Base-by-base conservation (phyloP, 2,888 invertebrate species). In the Dioctria rufipes region DNA sequence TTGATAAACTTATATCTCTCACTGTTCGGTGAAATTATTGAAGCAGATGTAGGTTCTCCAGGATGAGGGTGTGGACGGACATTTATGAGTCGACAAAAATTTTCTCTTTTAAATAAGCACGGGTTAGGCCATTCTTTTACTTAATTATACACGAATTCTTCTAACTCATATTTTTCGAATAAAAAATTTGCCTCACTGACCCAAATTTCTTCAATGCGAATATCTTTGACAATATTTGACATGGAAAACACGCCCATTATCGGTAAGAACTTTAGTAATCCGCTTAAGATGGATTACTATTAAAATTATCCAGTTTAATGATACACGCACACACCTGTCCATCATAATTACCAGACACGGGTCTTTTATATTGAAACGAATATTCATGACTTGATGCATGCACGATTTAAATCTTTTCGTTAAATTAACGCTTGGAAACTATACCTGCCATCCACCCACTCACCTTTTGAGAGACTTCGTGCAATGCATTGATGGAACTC, bases 391-490 rank as follows among this genome's bases (percentile, higher is more conserved):
- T 40, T 65, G 65, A 42, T 65, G 42, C 11, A 42, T 65, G 67
- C 46, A 46, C 43, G 67, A 46, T n/a, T 67, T 25, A 13, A 67
- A 67, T 67, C 39, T 46, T 73, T 58, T 73, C 46, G 71, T 73
- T 58, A 42, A 54, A 73, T 73, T 73, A 42, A n/a, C 58, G 58
- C 13, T 37, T 13, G 54, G 54, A 49, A 42, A 40, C 40, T 1
- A 54, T 13, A 37, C 25, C 25, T 25, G 25, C 2, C 25, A 25
- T 25, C 25, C 25, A 25, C 58, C 73, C 73, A 58, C 73, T 58
- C 73, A 73, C 71, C 58, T 40, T 11, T 13, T 66, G 3, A 13
- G 13, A 66, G 66, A 42, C 43, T 42, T n/a, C 66, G 43, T 66
- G 43, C n/a, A 40, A n/a, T 13, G 42, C 4, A 37, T 13, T 46